Base-by-base conservation (phyloP, 2,888 invertebrate species). In the Drosophila prostipennis region DNA sequence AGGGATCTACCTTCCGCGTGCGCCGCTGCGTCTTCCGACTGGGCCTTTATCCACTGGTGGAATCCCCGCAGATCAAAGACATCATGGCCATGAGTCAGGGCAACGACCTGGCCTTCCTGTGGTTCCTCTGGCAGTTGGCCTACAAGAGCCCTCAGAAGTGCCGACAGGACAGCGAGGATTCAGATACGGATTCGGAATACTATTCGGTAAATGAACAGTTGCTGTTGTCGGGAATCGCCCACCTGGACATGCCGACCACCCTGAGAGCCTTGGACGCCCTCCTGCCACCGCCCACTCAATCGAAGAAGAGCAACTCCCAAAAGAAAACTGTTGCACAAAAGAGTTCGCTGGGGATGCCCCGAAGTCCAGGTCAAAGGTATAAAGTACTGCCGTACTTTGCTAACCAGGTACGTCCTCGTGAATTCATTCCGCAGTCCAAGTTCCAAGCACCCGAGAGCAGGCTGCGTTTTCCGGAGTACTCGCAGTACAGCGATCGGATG, bases 61-160 rank as follows among this genome's bases (percentile, higher is more conserved):
- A 53, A 3, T n/a, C 65, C 0, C 57, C 64, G 10, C 72, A 82
- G 46, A 72, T 90, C 0, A 77, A 69, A 49, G 29, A 53, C 2
- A 72, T 89, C 0, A 88, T 92, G 77, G 51, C 40, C 3, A 46
- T 91, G 0, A 89, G 91, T 52, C 83, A 79, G 6, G 87, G 81
- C 19, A 92, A 81, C 60, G 92, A 92, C 57, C 78, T 92, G 54
- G 91, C 91, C 0, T 92, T 92, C 56, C 63, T 92, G 2, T 92
- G 91, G 91, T 92, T 91, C 54, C 74, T 90, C 2, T 89, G 89
- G 89, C 90, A 92, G 45, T 70, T 86, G 13, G 78, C 81, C 59
- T 92, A 91, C 49, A 90, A 82, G 37, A 19, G 34, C 3, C 16
- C 40, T 2, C 16, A 11, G 16, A 48, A 11, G 55, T 11, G 11